Conservation (phyloP, 2,113 vertebrate genomes). For the Hemiscyllium ocellatum region DNA sequence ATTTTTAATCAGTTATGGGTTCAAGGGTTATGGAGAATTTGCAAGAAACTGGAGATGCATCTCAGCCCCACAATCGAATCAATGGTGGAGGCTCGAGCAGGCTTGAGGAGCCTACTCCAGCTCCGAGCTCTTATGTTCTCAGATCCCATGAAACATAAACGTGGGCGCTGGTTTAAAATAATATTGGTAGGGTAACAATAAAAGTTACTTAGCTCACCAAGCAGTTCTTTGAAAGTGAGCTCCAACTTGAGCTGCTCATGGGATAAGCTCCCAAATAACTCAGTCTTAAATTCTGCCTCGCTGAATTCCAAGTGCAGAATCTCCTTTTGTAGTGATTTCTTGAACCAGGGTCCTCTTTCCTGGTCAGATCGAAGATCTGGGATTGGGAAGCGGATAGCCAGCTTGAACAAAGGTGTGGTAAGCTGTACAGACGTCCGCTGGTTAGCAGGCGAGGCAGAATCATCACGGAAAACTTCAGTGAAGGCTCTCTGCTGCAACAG, state of each 20-base stretch:
- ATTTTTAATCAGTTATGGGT: no score
- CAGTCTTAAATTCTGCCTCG: slow-evolving; percentile 82
- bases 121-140: no score
- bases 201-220: slow-evolving; percentile 58
- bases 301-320: slow-evolving; percentile 74
- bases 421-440: slow-evolving; percentile 74
- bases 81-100: no score
- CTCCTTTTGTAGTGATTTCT: slow-evolving; percentile 92
- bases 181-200: neutral
- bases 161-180: neutral
- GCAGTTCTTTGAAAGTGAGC: slow-evolving; percentile 82
- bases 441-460: slow-evolving; percentile 74
- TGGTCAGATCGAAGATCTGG: slow-evolving; percentile 93
- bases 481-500: slow-evolving; percentile 85
- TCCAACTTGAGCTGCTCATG: slow-evolving; percentile 88
- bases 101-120: no score
- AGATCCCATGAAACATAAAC: neutral
- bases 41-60: no score
- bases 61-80: no score
- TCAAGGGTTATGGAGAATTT: no score
- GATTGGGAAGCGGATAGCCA: slow-evolving; percentile 88
- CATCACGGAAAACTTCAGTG: slow-evolving; percentile 92
- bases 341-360: slow-evolving; percentile 95
- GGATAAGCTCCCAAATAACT: slow-evolving; percentile 75
- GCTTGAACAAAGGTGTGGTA: slow-evolving; percentile 67